These are phyloP conservation scores for Ormyrus rosae DNA, from an alignment of 2,888 invertebrate species.

Conservation along the genomic window DNA sequence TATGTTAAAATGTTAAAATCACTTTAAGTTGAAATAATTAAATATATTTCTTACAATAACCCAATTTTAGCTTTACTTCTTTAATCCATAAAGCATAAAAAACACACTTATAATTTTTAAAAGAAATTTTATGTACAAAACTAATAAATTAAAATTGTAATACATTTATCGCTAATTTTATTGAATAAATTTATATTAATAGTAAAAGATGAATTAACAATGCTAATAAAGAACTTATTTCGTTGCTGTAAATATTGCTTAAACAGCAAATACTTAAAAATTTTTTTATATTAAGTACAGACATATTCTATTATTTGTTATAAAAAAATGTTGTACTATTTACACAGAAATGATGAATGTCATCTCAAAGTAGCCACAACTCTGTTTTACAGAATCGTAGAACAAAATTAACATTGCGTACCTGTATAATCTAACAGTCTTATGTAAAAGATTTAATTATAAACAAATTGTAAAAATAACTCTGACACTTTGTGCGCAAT, in stretches of 20 bases:
- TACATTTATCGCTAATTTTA: slow-evolving; percentile 20
- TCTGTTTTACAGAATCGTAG: slow-evolving; percentile 50
- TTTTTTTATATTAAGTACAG: slow-evolving; percentile 41
- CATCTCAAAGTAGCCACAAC: slow-evolving; percentile 48
- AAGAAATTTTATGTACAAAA: slow-evolving; percentile 46
- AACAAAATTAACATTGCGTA: slow-evolving; percentile 52
- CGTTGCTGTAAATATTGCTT: slow-evolving; percentile 25
- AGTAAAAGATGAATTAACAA: slow-evolving; percentile 38
- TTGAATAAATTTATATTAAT: slow-evolving; percentile 22
- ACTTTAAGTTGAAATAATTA: slow-evolving; percentile 25
- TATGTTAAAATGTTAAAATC: slow-evolving; percentile 20
- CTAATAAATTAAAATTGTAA: slow-evolving; percentile 42
- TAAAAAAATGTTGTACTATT: slow-evolving; percentile 53
- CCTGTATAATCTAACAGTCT: slow-evolving; percentile 52
- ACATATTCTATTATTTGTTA: slow-evolving; percentile 44
- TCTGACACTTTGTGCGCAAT: slow-evolving; percentile 39
- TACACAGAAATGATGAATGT: slow-evolving; percentile 56
- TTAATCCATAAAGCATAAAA: slow-evolving; percentile 20
- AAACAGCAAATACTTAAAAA: slow-evolving; percentile 35
- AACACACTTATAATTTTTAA: slow-evolving; percentile 16
- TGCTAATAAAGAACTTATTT: slow-evolving; percentile 23
- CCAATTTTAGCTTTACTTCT: background rate
- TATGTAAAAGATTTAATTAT: slow-evolving; percentile 43
- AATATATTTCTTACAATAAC: slow-evolving; percentile 25
- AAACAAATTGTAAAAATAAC: slow-evolving; percentile 46